Conservation (phyloP, 2,888 invertebrate species). For the Malachius bipustulatus region DNA sequence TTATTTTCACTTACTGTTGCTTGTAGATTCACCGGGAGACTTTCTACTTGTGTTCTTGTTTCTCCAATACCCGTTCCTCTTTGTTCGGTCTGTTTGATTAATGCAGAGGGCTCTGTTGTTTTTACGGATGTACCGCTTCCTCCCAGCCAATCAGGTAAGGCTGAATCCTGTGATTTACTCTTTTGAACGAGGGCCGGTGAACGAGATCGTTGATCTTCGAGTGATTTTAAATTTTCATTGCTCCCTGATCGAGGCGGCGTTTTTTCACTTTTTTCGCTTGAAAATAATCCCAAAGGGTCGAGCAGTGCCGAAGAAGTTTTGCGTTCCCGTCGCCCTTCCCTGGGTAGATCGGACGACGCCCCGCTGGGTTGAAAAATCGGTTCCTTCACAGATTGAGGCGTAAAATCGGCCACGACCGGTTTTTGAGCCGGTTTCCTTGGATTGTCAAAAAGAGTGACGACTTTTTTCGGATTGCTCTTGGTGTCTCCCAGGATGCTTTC, state of each 20-base stretch:
- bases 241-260: background rate
- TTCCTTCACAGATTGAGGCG: constrained; percentile 11
- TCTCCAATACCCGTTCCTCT: constrained; percentile 15
- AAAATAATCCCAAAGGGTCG: constrained; percentile 44
- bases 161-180: too few relatives aligned
- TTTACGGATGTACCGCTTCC: constrained; percentile 16
- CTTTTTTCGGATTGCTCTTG: constrained; percentile 24
- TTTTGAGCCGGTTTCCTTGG: constrained; percentile 24
- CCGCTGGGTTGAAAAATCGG: constrained; percentile 7
- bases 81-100: constrained; percentile 17
- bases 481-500: constrained; percentile 29
- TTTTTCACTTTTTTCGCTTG: constrained; percentile 26
- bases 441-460: constrained; percentile 29
- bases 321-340: constrained; percentile 28
- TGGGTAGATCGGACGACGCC: constrained; percentile 16
- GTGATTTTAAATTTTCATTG: too few relatives aligned
- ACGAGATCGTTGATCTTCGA: too few relatives aligned
- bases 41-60: constrained; percentile 2
- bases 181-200: too few relatives aligned
- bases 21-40: background rate
- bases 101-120: too few relatives aligned
- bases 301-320: constrained; percentile 34
- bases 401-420: constrained; percentile 12
- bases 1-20: constrained; percentile 8
- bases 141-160: constrained; percentile 34